Evolutionary conservation across 2,797 vertebrate genomes (phyloP).

Genomic region (Chromis chromis): DNA sequence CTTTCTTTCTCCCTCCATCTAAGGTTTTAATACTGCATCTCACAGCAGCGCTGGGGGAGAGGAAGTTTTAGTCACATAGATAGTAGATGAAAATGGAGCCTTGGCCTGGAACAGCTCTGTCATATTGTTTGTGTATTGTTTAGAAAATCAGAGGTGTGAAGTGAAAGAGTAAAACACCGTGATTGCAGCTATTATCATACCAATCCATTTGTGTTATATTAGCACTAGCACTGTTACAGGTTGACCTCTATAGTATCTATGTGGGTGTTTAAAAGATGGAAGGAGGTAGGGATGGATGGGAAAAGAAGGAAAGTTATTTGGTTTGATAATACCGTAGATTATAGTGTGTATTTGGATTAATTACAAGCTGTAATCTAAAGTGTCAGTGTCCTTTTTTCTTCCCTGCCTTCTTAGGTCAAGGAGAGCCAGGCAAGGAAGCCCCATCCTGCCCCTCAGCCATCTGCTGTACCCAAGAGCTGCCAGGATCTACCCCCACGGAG

Average conservation of each 20-base stretch:
- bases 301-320: slow-evolving; percentile 23
- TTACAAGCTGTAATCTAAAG: slow-evolving; percentile 2
- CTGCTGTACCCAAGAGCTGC: slow-evolving; percentile 79
- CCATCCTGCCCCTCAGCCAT: slow-evolving; percentile 75
- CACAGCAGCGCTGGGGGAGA: slow-evolving; percentile 50
- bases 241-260: slow-evolving; percentile 1
- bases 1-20: slow-evolving; percentile 58
- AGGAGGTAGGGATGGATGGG: background rate
- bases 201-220: slow-evolving; percentile 30
- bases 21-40: slow-evolving; percentile 62
- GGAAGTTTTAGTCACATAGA: slow-evolving; percentile 49
- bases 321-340: background rate
- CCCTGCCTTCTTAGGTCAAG: slow-evolving; percentile 71
- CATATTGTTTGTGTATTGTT: slow-evolving; percentile 61
- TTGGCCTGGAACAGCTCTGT: slow-evolving; percentile 45
- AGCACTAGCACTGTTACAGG: slow-evolving; percentile 13
- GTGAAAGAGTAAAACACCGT: slow-evolving; percentile 32
- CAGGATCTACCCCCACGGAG: slow-evolving; percentile 71
- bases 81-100: slow-evolving; percentile 61
- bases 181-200: slow-evolving; percentile 45
- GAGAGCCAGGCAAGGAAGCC: slow-evolving; percentile 71
- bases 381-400: slow-evolving; percentile 16
- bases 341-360: slow-evolving; percentile 1
- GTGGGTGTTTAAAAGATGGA: slow-evolving; percentile 13
- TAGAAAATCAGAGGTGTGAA: slow-evolving; percentile 44